phyloP scores from a whole-genome alignment of 2,888 invertebrate genomes.

The Steinernema carpocapsae region DNA sequence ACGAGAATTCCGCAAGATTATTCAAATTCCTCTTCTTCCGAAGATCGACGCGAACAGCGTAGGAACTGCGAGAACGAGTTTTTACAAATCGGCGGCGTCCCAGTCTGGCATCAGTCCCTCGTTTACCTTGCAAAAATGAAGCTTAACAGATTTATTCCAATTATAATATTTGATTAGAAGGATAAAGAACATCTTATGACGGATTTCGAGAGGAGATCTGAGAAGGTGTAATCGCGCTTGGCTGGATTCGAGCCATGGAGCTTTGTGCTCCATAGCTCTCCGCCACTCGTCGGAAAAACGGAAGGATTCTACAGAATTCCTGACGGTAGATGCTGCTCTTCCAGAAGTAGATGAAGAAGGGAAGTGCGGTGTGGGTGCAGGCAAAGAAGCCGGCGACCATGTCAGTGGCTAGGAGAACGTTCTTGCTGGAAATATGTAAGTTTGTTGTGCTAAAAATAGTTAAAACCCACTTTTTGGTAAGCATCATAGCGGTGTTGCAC shows the following conservation, averaged over 20 bases:
- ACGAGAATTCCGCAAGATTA: not conserved
- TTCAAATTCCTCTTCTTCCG: not conserved
- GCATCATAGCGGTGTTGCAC: not conserved
- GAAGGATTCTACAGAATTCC: not conserved
- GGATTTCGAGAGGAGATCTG: too few species aligned
- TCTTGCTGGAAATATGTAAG: not conserved
- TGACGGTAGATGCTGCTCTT: not conserved
- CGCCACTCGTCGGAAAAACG: too few species aligned
- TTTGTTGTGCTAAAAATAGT: not conserved
- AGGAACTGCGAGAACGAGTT: too few species aligned
- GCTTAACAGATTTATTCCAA: too few species aligned
- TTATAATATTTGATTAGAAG: too few species aligned
- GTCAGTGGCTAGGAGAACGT: conserved; percentile 4
- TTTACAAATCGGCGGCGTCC: too few species aligned
- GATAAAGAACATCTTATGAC: too few species aligned
- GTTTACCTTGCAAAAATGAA: too few species aligned
- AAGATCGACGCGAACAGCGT: conserved; percentile 11
- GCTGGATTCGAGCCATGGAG: too few species aligned
- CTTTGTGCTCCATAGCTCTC: too few species aligned
- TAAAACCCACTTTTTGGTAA: not conserved
- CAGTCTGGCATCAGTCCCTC: too few species aligned
- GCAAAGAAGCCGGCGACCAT: conserved; percentile 30
- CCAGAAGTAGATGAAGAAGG: conserved; percentile 23
- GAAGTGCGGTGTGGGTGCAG: conserved; percentile 6
- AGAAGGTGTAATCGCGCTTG: too few species aligned